Evolutionary conservation across 2,888 invertebrate genomes (phyloP).

Genomic region (Anticlea derivata): DNA sequence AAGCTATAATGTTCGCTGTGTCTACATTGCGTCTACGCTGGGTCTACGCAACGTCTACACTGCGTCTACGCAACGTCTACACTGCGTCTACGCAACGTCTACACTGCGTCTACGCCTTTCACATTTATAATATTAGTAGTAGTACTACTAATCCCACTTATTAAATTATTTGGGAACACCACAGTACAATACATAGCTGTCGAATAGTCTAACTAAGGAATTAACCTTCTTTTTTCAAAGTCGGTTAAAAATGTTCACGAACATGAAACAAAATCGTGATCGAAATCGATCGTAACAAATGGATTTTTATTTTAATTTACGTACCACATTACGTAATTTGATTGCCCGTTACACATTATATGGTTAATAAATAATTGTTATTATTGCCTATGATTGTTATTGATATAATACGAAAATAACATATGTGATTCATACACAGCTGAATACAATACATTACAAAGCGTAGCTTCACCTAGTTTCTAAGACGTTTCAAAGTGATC

Average conservation of each 20-base stretch:
- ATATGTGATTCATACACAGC: neutral
- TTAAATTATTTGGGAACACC: too few relatives aligned
- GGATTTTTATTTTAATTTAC: neutral
- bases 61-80: neutral
- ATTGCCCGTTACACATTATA: neutral
- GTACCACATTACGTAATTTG: neutral
- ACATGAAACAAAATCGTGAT: neutral
- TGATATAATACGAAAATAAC: neutral
- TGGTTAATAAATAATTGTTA: neutral
- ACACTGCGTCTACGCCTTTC: too few relatives aligned
- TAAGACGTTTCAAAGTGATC: too few relatives aligned
- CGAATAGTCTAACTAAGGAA: too few relatives aligned
- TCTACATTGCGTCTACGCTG: neutral
- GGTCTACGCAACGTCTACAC: neutral
- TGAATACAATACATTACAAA: too few relatives aligned
- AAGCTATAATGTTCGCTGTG: neutral
- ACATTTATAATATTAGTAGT: too few relatives aligned
- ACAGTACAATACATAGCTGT: too few relatives aligned
- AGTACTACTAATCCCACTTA: too few relatives aligned
- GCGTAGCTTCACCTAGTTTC: too few relatives aligned
- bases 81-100: neutral
- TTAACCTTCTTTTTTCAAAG: too few relatives aligned
- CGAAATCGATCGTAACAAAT: neutral
- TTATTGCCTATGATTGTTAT: neutral
- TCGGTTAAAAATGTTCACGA: neutral